Percentiles rank a stretch among this genome's conserved stretches.
These are phyloP conservation scores for Trachymyrmex cornetzi DNA, from an alignment of 1,140 invertebrate species.

Conservation along the genomic window DNA sequence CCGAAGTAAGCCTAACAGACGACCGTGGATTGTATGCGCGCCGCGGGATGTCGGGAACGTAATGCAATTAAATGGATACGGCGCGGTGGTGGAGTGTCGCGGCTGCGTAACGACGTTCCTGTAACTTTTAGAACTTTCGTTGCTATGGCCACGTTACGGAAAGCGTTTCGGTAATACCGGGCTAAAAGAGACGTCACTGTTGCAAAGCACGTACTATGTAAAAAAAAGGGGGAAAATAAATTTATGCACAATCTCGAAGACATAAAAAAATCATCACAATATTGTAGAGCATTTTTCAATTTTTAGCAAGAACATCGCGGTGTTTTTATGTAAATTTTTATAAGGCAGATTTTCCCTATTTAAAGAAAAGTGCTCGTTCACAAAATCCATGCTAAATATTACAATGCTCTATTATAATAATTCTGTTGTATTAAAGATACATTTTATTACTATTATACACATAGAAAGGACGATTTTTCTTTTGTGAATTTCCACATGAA, in stretches of 20 bases:
- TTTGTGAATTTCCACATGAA: conserved; percentile 26
- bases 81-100: conserved; percentile 21
- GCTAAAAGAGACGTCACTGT: conserved; percentile 29
- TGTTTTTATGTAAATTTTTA: not conserved
- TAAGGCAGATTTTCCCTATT: not conserved
- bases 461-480: not conserved
- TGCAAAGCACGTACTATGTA: not conserved
- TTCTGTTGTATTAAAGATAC: not conserved
- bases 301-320: not conserved
- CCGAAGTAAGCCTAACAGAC: conserved; percentile 50
- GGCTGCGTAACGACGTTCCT: conserved; percentile 44
- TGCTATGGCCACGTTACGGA: conserved; percentile 29
- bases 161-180: conserved; percentile 25
- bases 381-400: not conserved
- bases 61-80: conserved; percentile 61
- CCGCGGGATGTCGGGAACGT: conserved; percentile 44
- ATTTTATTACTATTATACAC: not conserved
- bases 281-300: not conserved
- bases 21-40: conserved; percentile 53
- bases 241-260: not conserved
- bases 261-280: not conserved
- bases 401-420: not conserved
- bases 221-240: not conserved
- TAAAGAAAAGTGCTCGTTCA: not conserved
- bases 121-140: conserved; percentile 57